These are phyloP conservation scores for Hetaerina titia DNA, from an alignment of 2,888 invertebrate genomes.

Conservation along the genomic window DNA sequence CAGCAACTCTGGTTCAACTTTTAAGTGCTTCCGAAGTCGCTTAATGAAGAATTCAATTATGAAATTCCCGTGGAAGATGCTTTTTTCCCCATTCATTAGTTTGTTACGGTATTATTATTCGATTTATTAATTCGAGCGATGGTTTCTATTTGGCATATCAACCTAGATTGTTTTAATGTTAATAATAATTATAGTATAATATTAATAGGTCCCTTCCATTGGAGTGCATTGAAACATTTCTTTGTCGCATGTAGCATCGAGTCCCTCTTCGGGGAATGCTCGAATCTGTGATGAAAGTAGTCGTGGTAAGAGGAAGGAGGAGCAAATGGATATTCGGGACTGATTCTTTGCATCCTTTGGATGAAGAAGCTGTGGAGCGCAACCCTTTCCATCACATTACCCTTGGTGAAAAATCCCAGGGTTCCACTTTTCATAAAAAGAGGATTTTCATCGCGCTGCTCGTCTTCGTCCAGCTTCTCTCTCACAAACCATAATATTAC, in stretches of 20 bases:
- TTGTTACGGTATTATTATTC: no score
- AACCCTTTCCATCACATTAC: slow-evolving; percentile 20
- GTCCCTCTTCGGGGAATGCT: not conserved
- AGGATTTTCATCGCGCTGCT: not conserved
- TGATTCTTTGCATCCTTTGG: not conserved
- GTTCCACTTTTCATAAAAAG: not conserved
- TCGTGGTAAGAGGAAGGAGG: not conserved
- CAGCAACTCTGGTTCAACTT: no score
- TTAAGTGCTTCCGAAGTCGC: no score
- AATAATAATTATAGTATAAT: no score
- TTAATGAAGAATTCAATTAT: no score
- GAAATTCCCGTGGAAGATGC: no score
- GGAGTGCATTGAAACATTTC: not conserved
- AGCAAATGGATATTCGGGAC: not conserved
- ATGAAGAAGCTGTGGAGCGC: not conserved
- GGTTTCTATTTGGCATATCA: no score
- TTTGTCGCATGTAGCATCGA: not conserved
- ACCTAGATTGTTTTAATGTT: not conserved
- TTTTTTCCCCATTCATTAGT: no score
- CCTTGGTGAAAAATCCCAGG: not conserved
- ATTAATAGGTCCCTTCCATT: not conserved
- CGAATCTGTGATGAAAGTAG: not conserved
- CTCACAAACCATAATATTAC: not conserved
- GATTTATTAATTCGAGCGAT: no score
- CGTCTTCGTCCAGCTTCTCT: not conserved